Conservation (phyloP, 37 sponge, comb jelly and placozoan genomes). For the Ephydatia muelleri region DNA sequence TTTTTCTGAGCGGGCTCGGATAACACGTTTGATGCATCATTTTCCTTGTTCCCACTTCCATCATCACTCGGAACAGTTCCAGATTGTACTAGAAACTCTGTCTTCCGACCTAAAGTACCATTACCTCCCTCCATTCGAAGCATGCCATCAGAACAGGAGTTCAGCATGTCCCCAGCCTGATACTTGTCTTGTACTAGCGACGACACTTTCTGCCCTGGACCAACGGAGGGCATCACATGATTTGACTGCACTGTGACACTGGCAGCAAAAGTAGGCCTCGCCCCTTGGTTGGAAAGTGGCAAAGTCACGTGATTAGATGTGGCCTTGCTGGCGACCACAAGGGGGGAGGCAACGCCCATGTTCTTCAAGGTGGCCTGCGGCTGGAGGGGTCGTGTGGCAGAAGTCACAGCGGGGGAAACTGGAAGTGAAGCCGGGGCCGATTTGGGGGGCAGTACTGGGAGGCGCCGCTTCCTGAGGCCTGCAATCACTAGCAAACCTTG, state of each 20-base stretch:
- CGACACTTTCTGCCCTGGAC: neutral
- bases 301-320: neutral
- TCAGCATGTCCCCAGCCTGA: neutral
- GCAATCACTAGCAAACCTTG: conserved; percentile 33
- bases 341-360: conserved; percentile 2
- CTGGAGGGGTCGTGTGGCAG: neutral
- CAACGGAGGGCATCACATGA: neutral
- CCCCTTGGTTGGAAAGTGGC: neutral
- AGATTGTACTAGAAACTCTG: neutral
- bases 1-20: neutral
- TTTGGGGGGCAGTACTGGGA: neutral
- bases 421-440: neutral
- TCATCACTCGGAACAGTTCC: neutral
- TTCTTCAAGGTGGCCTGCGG: neutral
- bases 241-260: neutral
- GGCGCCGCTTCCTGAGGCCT: conserved; percentile 11
- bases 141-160: neutral
- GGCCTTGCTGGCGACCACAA: conserved; percentile 11
- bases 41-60: neutral
- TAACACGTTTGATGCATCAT: neutral
- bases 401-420: neutral
- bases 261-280: neutral
- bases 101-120: neutral
- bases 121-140: neutral
- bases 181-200: neutral